Base-by-base conservation (phyloP, 2,113 vertebrate species). In the Cygnus buccinator region DNA sequence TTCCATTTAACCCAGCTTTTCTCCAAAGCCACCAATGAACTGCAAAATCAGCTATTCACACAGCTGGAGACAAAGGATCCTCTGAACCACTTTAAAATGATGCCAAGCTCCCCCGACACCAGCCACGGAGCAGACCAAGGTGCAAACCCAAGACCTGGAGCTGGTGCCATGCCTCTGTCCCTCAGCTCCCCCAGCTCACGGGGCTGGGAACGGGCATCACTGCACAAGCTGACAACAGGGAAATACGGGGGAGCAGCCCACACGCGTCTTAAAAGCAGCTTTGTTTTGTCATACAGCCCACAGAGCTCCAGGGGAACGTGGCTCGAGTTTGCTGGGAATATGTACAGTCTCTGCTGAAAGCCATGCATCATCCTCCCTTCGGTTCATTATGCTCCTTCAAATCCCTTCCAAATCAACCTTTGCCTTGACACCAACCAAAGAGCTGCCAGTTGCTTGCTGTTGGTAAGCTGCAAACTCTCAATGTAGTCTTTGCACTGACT, bases 91-190 rank as follows among this genome's bases (percentile, higher is more conserved):
- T 48, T 55, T 25, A 73, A 72, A 82, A 65, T 4, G 50, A 52
- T 23, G 50, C 23, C 50, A 52, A 25, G 23, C 50, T 13, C 23
- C 23, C 20, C 48, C 6, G 3, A 23, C 14, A 23, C 21, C 28
- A 37, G 46, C 22, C 54, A 18, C 25, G 11, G 50, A 4, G 6
- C 0, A 78, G 44, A 61, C 7, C 65, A 19, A 65, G 0, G 1
- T 0, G 0, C 2, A 37, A 61, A 77, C 17, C 58, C 3, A 0
- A 6, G 9, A 50, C 16, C 13, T 1, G 3, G 1, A 1, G 9
- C 41, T 43, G 39, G 11, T 15, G 21, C 48, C 12, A 23, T 25
- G 50, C 23, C 22, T 52, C 50, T 25, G 23, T 23, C 50, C 50
- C 23, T 52, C 22, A 7, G 50, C 50, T 52, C 22, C 50, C 50